Base-by-base conservation (phyloP, 1,140 invertebrate species). In the Trialeurodes vaporariorum region DNA sequence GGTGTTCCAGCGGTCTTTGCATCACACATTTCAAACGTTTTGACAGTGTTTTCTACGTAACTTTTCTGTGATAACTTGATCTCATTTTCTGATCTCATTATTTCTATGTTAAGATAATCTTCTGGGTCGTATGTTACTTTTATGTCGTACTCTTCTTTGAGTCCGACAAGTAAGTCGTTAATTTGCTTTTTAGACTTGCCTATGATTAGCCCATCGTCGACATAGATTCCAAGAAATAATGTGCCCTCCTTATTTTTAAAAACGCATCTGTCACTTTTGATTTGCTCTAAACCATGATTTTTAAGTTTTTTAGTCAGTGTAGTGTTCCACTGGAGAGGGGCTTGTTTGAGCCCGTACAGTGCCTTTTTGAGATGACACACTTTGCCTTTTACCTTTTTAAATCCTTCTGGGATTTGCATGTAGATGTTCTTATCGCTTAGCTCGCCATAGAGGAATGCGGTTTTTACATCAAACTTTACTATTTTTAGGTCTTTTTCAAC, bases 401-500 rank as follows among this genome's bases (percentile, higher is more conserved):
- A 71, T n/a, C 73, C 75, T 67, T 76, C 69, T n/a, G 77, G 76
- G 64, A 77, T 73, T 40, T 73, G 59, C 73, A 80, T 77, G 61
- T 71, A 79, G 1, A 79, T 69, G 23, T 72, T 70, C 68, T 80
- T 75, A 9, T 77, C n/a, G 12, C n/a, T n/a, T 11, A 27, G 22
- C 1, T 64, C 63, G 12, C 26, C 27, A 64, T 64, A 25, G 13
- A 63, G 23, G 23, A 63, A 63, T 24, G 61, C 61, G 27, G 61
- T 63, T 64, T 64, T 64, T 34, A 64, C 26, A 64, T 64, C 63
- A 13, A 64, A n/a, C 12, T 13, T 58, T 58, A 12, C 12, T 27
- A 25, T n/a, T 23, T 27, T n/a, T 22, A 67, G 27, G 2, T 22
- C 24, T 0, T 22, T 26, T 40, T 67, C 59, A 67, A 34, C 40